Base-by-base conservation (phyloP, 2,113 vertebrate species). In the Leucopternis melanops region DNA sequence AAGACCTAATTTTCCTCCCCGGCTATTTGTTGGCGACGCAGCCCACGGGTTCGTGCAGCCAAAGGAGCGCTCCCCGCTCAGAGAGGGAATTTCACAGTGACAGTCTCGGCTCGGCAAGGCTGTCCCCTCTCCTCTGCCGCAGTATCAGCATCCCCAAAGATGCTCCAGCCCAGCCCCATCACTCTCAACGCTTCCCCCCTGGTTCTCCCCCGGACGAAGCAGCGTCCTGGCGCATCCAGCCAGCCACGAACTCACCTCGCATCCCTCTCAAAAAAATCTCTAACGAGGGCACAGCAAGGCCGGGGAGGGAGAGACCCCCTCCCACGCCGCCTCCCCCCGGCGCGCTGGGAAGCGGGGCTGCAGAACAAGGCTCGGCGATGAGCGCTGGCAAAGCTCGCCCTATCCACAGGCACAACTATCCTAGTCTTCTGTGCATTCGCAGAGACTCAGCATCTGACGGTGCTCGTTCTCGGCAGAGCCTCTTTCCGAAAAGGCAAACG, bases 321-420 rank as follows among this genome's bases (percentile, higher is more conserved):
- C 71, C 94, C 3, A 8, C 3, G 17, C 40, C 2, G 16, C 44
- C 81, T 61, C 32, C 40, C 44, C 73, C 70, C 0, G 8, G 59
- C 38, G 7, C 5, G 21, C 47, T 2, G 72, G 80, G 75, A 14
- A 88, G 66, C 32, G 3, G 79, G 67, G 85, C 42, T 81, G 83
- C 6, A 16, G 78, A 81, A 80, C 57, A 23, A 74, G 73, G 89
- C 95, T 91, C 17, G 4, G 36, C 73, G 42, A 59, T 27, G 87
- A 96, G 93, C 16, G 86, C 92, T 94, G 92, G 91, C 94, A 91
- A 31, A 66, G 91, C 89, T 88, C 58, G 3, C 63, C n/a, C n/a
- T n/a, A n/a, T n/a, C n/a, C n/a, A n/a, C n/a, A n/a, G n/a, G n/a
- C n/a, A n/a, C n/a, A n/a, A n/a, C n/a, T n/a, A n/a, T n/a, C n/a